Conservation (phyloP, 2,888 invertebrate species). For the Mimumesa dahlbomi region DNA sequence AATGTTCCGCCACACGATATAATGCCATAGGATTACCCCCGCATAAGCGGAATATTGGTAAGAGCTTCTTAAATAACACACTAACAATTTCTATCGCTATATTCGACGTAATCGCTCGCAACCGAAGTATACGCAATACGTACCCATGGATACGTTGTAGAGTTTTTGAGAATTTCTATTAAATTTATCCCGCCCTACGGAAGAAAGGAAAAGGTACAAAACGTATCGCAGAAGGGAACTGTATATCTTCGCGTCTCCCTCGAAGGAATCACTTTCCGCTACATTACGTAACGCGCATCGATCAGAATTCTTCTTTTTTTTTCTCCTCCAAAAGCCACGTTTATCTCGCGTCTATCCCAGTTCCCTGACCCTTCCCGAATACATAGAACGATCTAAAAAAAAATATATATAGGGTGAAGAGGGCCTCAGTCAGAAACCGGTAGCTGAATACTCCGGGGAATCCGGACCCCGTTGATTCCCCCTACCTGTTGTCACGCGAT, state of each 20-base stretch:
- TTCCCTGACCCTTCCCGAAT: constrained; percentile 24
- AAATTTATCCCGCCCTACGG: too few species aligned
- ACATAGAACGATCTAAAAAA: constrained; percentile 40
- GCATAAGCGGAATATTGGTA: not conserved
- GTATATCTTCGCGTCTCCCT: too few species aligned
- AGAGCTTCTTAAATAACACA: constrained; percentile 34
- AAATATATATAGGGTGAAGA: not conserved
- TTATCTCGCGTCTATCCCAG: constrained; percentile 8
- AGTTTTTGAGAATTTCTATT: too few species aligned
- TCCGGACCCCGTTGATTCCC: constrained; percentile 30
- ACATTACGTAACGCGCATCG: constrained; percentile 12
- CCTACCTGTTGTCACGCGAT: constrained; percentile 72
- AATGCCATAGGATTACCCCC: constrained; percentile 33
- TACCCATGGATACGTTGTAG: too few species aligned
- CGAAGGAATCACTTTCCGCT: constrained; percentile 10
- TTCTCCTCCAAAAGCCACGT: constrained; percentile 1
- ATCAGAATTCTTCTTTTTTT: not conserved
- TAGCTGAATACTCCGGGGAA: constrained; percentile 55
- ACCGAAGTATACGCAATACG: constrained; percentile 1
- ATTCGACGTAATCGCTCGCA: constrained; percentile 20
- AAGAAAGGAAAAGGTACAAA: too few species aligned
- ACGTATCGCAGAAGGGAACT: too few species aligned
- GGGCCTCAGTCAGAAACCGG: constrained; percentile 47
- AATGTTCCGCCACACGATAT: constrained; percentile 33
- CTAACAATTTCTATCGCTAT: constrained; percentile 15